These are phyloP conservation scores for Falcaria lacertinaria DNA, from an alignment of 2,888 invertebrate genomes.

Conservation along the genomic window DNA sequence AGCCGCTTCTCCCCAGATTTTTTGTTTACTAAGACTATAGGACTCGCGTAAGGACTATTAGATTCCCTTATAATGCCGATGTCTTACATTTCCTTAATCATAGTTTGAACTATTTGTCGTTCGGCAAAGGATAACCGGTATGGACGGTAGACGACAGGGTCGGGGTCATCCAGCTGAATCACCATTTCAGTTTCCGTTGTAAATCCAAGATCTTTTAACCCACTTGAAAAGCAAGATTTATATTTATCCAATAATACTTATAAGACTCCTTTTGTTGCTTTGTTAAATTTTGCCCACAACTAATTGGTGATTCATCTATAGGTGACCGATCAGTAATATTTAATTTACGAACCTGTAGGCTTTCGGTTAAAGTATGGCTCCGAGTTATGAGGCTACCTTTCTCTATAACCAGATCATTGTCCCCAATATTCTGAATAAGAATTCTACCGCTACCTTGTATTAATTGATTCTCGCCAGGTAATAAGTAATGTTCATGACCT, in stretches of 20 bases:
- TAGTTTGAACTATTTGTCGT: constrained; percentile 7
- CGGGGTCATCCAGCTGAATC: constrained; percentile 7
- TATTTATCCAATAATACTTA: constrained; percentile 1
- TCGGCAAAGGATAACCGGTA: constrained; percentile 12
- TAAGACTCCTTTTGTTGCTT: neutral
- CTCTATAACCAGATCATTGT: neutral
- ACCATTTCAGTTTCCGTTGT: constrained; percentile 8
- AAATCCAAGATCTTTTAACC: constrained; percentile 3
- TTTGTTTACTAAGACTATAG: constrained; percentile 21
- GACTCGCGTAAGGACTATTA: constrained; percentile 18
- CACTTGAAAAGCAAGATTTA: constrained; percentile 8
- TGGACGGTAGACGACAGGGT: constrained; percentile 11
- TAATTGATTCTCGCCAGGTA: constrained; percentile 10
- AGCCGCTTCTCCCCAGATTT: constrained; percentile 21
- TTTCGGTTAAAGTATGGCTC: neutral
- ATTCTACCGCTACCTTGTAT: neutral
- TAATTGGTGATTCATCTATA: neutral
- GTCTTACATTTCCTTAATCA: constrained; percentile 21
- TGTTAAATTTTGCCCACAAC: neutral
- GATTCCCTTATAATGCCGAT: constrained; percentile 16
- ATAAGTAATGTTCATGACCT: constrained; percentile 6
- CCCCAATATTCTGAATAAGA: neutral
- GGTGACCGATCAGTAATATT: neutral
- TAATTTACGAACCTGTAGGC: neutral
- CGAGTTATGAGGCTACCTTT: constrained; percentile 2